Base-by-base conservation (phyloP, 2,888 invertebrate genomes). In the Drosophila stalkeri region DNA sequence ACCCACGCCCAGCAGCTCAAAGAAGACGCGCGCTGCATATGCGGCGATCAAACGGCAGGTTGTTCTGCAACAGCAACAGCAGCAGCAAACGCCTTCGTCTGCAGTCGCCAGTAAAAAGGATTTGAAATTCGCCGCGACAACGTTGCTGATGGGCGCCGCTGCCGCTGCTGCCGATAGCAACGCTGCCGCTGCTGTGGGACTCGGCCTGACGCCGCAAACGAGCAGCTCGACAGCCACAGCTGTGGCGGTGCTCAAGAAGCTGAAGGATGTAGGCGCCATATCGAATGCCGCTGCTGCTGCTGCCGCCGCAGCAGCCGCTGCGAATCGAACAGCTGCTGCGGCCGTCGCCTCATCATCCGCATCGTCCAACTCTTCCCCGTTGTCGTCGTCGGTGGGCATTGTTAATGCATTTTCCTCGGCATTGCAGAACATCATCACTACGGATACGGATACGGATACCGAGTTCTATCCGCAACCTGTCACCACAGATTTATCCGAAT, bases 401-500 rank as follows among this genome's bases (percentile, higher is more conserved):
- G 91, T 91, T 49, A 92, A 91, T 78, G 92, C 90, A 57, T 90
- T 92, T 54, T 91, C 92, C 18, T 92, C 89, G 56, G 92, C 91
- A 31, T 75, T 92, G 78, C 92, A 92, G 71, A 92, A 91, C 64
- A 90, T 88, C 61, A 95, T 96, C 94, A 96, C 97, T 95, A 96
- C 96, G 94, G 96, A 96, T 94, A 96, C 97, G 93, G 96, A 96
- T 94, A 97, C 96, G 93, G 97, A 97, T 95, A 97, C 97, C 93
- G 97, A 96, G 94, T 94, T 95, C 93, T 92, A 91, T 80, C 97
- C 96, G 93, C 96, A 96, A 93, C 96, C 96, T 94, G 97, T 97
- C 95, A 96, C 97, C 94, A 96, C 97, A 94, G 98, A 98, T 95
- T 96, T 98, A 93, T 98, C 98, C 92, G 98, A 97, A 95, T 98